Evolutionary conservation across 2,888 invertebrate genomes (phyloP), one percentile per base, ranked within the genome.

Genomic region (Scrobipalpa atriplicella): DNA sequence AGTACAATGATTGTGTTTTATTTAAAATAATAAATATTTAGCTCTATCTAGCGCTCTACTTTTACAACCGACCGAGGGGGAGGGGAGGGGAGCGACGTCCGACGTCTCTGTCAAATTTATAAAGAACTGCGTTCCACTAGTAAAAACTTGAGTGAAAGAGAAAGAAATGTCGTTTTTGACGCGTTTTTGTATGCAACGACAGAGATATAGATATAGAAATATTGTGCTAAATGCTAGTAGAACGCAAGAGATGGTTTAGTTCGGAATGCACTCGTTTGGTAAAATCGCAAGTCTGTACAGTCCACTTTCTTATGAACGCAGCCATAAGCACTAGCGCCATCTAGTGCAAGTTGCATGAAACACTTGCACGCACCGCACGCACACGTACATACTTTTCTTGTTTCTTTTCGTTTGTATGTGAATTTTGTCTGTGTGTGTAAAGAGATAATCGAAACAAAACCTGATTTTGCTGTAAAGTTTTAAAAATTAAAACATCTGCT

Each of bases 311-410:
- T n/a, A 56, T 21, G 54, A 56, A 56, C 19, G 54, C 10, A 56
- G 10, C 54, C 19, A 6, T 21, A 19, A n/a, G n/a, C 8, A 47
- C n/a, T 47, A 47, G n/a, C 47, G 47, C n/a, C 47, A 47, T 47
- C 47, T 47, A 47, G 47, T 13, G 47, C n/a, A 47, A 6, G n/a
- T 29, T 2, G 5, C 5, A 29, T 29, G 29, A 29, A 29, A 29
- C 29, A 29, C 29, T 29, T 29, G 47, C 16, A n/a, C n/a, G 47
- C 16, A 16, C 9, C 16, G 3, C 47, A 47, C 47, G n/a, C 47
- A n/a, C 58, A n/a, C 36, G n/a, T n/a, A 9, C 58, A 36, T 36
- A 21, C 82, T 85, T 85, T 87, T 85, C 86, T 85, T 86, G 86
- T 79, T 81, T 83, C 77, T 71, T 80, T 29, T 29, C 29, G 5